Base-by-base conservation (phyloP, 2,888 invertebrate genomes). In the Hypselothyrea guttata region DNA sequence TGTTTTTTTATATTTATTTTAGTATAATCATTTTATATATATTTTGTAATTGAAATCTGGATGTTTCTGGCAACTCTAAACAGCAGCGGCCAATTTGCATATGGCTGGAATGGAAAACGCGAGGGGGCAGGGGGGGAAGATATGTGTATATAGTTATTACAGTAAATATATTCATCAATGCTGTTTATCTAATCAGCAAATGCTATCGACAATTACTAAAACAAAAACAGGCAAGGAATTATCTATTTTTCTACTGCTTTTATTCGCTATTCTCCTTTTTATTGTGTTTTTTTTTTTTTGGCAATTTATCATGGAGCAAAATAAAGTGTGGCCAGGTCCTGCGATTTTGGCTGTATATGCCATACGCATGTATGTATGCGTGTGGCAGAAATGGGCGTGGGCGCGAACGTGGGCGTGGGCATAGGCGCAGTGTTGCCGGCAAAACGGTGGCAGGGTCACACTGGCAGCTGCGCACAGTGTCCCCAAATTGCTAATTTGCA, bases 331-430 rank as follows among this genome's bases (percentile, higher is more conserved):
- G 53, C 66, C 61, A 65, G 61, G 42, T 70, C 66, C 57, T 71
- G 54, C 40, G 47, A 54, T 18, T 47, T 54, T 53, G 15, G 69
- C 11, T 44, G 47, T 15, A 7, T 34, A 42, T 44, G 11, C 38
- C 27, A 51, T 27, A 5, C 13, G 33, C 11, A 7, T 34, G 47
- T 56, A 18, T 42, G 30, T 53, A 15, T 41, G 33, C 46, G 64
- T 59, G 58, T 57, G 71, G 55, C 57, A 55, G 48, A 64, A 62
- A 67, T 75, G 78, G 76, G 82, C 78, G 82, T 82, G 72, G 82
- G 82, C 82, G 75, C 75, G 51, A 56, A 65, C 55, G 69, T 69
- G 58, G n/a, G 22, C 22, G 22, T 22, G 22, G 22, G 22, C 22
- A 5, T 22, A 22, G 22, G 22, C 22, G 22, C 22, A 22, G 22